Conservation (phyloP, 1,140 invertebrate species). For the Drosophila obscura region DNA sequence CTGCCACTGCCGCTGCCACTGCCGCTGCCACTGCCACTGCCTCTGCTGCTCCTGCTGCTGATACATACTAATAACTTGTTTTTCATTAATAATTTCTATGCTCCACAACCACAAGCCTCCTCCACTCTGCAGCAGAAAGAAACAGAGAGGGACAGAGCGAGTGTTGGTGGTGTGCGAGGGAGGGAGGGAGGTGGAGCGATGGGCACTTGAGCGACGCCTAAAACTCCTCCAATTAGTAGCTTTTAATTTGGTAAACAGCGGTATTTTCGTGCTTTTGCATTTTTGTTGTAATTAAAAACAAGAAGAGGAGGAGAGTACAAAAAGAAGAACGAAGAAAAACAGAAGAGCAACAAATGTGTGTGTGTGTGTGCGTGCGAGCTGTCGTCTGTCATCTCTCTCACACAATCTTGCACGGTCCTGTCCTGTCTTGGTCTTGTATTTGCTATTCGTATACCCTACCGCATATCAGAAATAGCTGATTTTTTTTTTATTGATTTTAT, state of each 20-base stretch:
- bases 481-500: too few relatives aligned
- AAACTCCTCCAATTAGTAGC: constrained; percentile 82
- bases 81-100: constrained; percentile 80
- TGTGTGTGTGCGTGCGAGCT: neutral
- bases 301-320: constrained; percentile 17
- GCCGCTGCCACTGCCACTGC: constrained; percentile 41
- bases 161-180: neutral
- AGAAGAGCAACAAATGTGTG: neutral
- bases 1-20: constrained; percentile 18
- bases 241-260: constrained; percentile 82
- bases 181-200: constrained; percentile 41
- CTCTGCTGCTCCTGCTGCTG: constrained; percentile 17
- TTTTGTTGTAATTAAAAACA: constrained; percentile 79
- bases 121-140: neutral
- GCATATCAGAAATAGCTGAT: too few relatives aligned
- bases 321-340: neutral
- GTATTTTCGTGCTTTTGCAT: constrained; percentile 81
- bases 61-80: constrained; percentile 80
- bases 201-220: constrained; percentile 68
- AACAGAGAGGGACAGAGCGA: neutral
- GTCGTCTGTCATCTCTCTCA: too few relatives aligned
- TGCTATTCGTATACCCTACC: too few relatives aligned
- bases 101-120: constrained; percentile 59
- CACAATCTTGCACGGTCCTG: too few relatives aligned
- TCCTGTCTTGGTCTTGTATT: too few relatives aligned